phyloP scores from a whole-genome alignment of 2,113 vertebrate species.

The Paratilapia polleni region DNA sequence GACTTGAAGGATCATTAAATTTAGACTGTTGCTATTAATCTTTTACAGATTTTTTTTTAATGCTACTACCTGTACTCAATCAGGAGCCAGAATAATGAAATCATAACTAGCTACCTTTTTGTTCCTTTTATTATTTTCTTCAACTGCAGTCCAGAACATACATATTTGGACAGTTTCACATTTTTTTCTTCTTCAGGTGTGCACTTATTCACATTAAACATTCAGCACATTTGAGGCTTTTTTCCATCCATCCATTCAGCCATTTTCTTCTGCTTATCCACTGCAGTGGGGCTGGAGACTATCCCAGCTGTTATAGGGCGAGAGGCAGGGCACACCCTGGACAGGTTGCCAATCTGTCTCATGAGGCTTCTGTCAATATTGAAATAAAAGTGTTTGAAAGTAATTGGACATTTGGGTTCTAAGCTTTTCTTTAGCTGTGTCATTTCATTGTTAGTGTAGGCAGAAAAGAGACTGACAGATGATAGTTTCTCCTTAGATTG shows the following conservation, averaged over 20 bases:
- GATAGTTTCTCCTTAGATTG: not conserved
- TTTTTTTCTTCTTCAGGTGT: not conserved
- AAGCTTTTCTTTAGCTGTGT: not conserved
- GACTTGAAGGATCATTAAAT: not conserved
- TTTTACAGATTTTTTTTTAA: too few relatives aligned
- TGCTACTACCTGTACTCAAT: not conserved
- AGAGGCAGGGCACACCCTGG: not conserved
- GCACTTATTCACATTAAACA: not conserved
- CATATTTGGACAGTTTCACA: not conserved
- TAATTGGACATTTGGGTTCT: not conserved
- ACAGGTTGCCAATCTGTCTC: not conserved
- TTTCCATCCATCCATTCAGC: not conserved
- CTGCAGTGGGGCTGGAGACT: not conserved
- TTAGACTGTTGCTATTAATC: too few relatives aligned
- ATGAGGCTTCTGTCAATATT: slow-evolving; percentile 5
- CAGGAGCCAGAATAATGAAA: not conserved
- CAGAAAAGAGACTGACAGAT: not conserved
- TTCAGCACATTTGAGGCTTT: not conserved
- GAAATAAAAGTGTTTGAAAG: not conserved
- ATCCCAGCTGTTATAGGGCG: not conserved
- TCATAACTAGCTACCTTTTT: not conserved
- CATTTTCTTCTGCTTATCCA: not conserved
- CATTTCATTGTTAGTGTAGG: not conserved
- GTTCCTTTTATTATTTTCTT: not conserved
- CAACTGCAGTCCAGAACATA: not conserved